A percentile compares a stretch with the other conserved stretches of the same genome.
phyloP scores from a whole-genome alignment of 1,140 invertebrate genomes.

The Cecropterus lyciades region DNA sequence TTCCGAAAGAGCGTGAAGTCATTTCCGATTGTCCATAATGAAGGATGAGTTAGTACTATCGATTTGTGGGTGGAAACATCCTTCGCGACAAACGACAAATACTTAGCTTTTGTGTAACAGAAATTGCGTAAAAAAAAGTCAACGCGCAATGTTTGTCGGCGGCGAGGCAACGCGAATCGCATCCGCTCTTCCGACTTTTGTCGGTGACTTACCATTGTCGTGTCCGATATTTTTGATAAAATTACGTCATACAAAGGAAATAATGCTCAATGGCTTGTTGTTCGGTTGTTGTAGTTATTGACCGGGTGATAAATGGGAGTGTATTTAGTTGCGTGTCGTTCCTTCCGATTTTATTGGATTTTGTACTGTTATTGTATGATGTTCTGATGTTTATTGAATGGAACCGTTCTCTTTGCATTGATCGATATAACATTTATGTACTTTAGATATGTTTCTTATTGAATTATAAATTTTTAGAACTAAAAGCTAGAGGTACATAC shows the following conservation, averaged over 20 bases:
- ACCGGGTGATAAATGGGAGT: conserved; percentile 71
- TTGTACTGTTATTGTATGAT: conserved; percentile 61
- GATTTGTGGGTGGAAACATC: conserved; percentile 82
- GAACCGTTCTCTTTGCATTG: background rate
- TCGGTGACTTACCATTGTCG: conserved; percentile 68
- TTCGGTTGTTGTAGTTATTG: conserved; percentile 79
- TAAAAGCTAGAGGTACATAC: background rate
- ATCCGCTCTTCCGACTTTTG: conserved; percentile 83
- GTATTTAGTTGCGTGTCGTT: conserved; percentile 48
- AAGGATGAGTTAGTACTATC: conserved; percentile 64
- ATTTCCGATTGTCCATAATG: conserved; percentile 79
- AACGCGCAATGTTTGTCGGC: conserved; percentile 60
- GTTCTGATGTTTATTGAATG: conserved; percentile 39
- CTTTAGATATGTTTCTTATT: background rate
- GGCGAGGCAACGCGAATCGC: conserved; percentile 77
- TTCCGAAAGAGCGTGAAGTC: conserved; percentile 73
- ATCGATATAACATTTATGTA: background rate
- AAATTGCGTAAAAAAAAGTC: conserved; percentile 75
- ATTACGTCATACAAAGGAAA: conserved; percentile 77
- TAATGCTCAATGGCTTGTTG: conserved; percentile 72
- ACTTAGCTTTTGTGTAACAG: conserved; percentile 54
- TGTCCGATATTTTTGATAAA: conserved; percentile 80
- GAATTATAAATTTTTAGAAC: no score
- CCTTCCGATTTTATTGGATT: conserved; percentile 70
- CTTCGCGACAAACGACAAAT: conserved; percentile 64